These are phyloP conservation scores for Druon quercuslanigerum DNA, from an alignment of 1,140 invertebrate species.

Conservation along the genomic window DNA sequence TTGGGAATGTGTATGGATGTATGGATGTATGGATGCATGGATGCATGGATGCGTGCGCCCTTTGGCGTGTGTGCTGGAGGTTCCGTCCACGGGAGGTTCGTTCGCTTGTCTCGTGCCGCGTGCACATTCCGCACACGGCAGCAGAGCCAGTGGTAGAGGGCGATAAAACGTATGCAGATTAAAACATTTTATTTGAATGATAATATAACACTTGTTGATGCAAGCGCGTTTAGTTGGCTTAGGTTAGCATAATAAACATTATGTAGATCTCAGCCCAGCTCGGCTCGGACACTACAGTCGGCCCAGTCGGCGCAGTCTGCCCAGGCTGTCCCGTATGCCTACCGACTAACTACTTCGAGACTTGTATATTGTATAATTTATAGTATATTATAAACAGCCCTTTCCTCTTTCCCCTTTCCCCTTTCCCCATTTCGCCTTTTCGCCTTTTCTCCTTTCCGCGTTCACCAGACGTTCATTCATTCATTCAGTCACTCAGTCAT, in stretches of 20 bases:
- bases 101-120: constrained; percentile 70
- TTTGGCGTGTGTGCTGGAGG: constrained; percentile 51
- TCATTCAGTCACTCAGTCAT: constrained; percentile 29
- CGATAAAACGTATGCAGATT: constrained; percentile 77
- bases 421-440: constrained; percentile 22
- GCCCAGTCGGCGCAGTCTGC: too few relatives aligned
- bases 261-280: constrained; percentile 68
- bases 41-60: constrained; percentile 49
- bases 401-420: background rate
- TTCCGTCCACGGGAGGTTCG: too few relatives aligned
- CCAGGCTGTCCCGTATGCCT: too few relatives aligned
- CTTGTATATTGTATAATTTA: background rate
- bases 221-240: constrained; percentile 71
- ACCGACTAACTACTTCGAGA: background rate
- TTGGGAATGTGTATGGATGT: background rate
- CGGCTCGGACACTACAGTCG: constrained; percentile 36
- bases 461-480: constrained; percentile 56
- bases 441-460: constrained; percentile 51
- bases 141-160: constrained; percentile 60
- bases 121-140: constrained; percentile 69
- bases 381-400: background rate
- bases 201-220: constrained; percentile 77
- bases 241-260: constrained; percentile 76
- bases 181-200: constrained; percentile 77
- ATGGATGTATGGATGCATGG: constrained; percentile 25